phyloP scores from a whole-genome alignment of 2,888 invertebrate genomes.

The Rotaria macrura region DNA sequence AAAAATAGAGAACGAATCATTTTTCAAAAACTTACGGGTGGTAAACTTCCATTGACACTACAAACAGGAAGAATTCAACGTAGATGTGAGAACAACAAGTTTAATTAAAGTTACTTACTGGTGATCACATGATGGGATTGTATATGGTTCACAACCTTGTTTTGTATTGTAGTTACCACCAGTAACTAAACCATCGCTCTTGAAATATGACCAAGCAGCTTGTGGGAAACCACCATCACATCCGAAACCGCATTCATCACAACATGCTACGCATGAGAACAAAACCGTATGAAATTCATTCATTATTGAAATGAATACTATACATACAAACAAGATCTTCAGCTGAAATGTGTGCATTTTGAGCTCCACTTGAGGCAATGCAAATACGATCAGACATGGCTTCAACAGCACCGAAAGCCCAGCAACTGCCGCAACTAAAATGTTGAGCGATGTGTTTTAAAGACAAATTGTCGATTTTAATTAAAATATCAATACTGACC shows the following conservation, averaged over 20 bases:
- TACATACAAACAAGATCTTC: slow-evolving; percentile 61
- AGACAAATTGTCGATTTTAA: too few relatives aligned
- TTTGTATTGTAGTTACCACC: slow-evolving; percentile 66
- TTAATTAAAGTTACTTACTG: slow-evolving; percentile 63
- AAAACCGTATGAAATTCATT: too few relatives aligned
- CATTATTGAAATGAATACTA: too few relatives aligned
- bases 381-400: slow-evolving; percentile 80
- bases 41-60: slow-evolving; percentile 1
- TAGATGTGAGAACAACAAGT: slow-evolving; percentile 38
- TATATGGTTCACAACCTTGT: slow-evolving; percentile 75
- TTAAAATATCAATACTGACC: neutral
- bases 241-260: slow-evolving; percentile 49
- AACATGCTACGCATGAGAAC: slow-evolving; percentile 49
- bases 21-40: slow-evolving; percentile 20
- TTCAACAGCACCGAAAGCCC: slow-evolving; percentile 64
- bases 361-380: slow-evolving; percentile 64
- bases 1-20: neutral
- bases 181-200: slow-evolving; percentile 27
- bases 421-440: slow-evolving; percentile 86
- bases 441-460: too few relatives aligned
- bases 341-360: slow-evolving; percentile 64
- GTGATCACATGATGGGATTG: slow-evolving; percentile 75
- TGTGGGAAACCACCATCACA: slow-evolving; percentile 73
- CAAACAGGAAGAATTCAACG: neutral
- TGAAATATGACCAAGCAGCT: slow-evolving; percentile 63